Evolutionary conservation across 2,888 invertebrate genomes (phyloP), one percentile per base, ranked within the genome.

Genomic region (Drosophila neotestacea): DNA sequence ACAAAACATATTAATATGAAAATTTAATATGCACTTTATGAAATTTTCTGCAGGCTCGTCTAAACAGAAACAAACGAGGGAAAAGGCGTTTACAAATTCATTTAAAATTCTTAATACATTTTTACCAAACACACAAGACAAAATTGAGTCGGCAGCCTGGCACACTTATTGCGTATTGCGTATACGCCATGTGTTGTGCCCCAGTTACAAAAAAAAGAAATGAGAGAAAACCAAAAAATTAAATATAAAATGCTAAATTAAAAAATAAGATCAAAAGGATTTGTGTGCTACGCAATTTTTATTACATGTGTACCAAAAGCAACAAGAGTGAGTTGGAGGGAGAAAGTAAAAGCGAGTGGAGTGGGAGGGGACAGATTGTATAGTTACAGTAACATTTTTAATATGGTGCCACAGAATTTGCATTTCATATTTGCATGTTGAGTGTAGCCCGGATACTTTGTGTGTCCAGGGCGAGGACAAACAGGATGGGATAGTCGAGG

Each of bases 261-360:
- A 84, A 85, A 88, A 78, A 65, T 54, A 66, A 81, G 88, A 85
- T 85, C 85, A 85, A 85, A 85, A 84, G 88, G 84, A 84, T 81
- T 84, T 73, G 78, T 62, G 13, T 59, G 61, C 55, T 46, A 63
- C 75, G 65, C 56, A 68, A 62, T 68, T 70, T 70, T 76, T 73
- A 81, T 81, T 81, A 70, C 73, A 76, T 78, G 78, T 78, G 65
- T 50, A 52, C 54, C 56, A 10, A 46, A n/a, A 41, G 61, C 54
- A 54, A 51, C 7, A 27, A 27, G 11, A 47, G 30, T 6, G 27
- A 39, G 30, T 13, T 28, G 22, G 27, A 34, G 46, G 41, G 28
- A 34, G n/a, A 63, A 27, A 32, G 44, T 41, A 44, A 32, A 10
- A 62, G 34, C 1, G 30, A 44, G 4, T n/a, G 47, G 27, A 13